Evolutionary conservation across 2,797 vertebrate species (phyloP), one percentile per base, ranked within the genome.

Genomic region (Xyrichtys novacula): DNA sequence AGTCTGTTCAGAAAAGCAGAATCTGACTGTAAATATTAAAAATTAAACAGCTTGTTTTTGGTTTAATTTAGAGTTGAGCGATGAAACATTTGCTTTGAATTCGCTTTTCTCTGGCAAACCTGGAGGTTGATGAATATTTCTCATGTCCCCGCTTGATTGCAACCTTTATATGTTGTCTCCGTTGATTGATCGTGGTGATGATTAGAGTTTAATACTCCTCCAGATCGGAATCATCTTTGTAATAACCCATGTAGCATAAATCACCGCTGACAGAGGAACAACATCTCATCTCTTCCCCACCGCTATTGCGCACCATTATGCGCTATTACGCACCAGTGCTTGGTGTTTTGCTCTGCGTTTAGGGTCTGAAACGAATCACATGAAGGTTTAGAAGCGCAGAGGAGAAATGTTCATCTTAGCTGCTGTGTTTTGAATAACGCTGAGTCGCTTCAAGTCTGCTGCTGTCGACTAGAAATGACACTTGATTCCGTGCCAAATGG

Each of bases 241-340:
- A 42, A 67, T 58, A 46, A 50, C n/a, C 23, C 2, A 15, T 42
- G 31, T 48, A 7, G 17, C 65, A 68, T 44, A 40, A 56, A 74
- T 78, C 68, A 40, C 10, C 1, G 8, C 2, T 36, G 47, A 32
- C 69, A 44, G 1, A 28, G 50, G n/a, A 14, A 44, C 65, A 69
- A 40, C 22, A 6, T 46, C 36, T 3, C 26, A 15, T 64, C 5
- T 56, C 58, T 17, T 29, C 25, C 8, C n/a, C n/a, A n/a, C n/a
- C 29, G 58, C 68, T 67, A 32, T 55, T 76, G 62, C 59, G 64
- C 80, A 60, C 42, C 40, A 25, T 76, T 74, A 75, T 58, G 72
- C 79, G 54, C 56, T 32, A 54, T 78, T 78, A 64, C 70, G 73
- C 66, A 28, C 43, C 38, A 19, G 32, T 60, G 57, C 38, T 20